Evolutionary conservation across 2,797 vertebrate species (phyloP), one percentile per base, ranked within the genome.

Genomic region (Podarcis lilfordi): DNA sequence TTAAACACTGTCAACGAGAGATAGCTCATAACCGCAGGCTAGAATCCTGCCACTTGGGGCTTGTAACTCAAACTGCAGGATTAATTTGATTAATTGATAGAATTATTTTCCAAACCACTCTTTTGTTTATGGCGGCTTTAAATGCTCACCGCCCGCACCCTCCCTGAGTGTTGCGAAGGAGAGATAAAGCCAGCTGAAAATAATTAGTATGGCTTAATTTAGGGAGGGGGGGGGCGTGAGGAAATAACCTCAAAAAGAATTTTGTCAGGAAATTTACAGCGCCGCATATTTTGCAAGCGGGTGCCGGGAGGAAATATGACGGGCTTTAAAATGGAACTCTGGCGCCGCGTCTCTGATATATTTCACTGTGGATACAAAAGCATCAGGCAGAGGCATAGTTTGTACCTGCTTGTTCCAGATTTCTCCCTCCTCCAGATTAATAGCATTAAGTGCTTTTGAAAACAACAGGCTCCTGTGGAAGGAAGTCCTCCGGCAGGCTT

Each of bases 41-140:
- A 55, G 93, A 94, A 96, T 95, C 95, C 89, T 89, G 94, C 93
- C 96, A 96, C 95, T 96, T 94, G 95, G 96, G 96, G 94, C 96
- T 96, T 96, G 96, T 97, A 96, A 97, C 95, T 95, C 94, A 96
- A 95, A 96, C 94, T 92, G 94, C 94, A 92, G 92, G 95, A 95
- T 96, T 96, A 96, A 96, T 96, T 96, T 96, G 96, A 96, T 96
- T 96, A 96, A 96, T 96, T 95, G 96, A 96, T 96, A 97, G 95
- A 96, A 96, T 96, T 96, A 93, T 96, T 96, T 96, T 94, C 96
- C 93, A 92, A 94, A 95, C 95, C 93, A 90, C 94, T 90, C 96
- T 93, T 96, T 95, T 95, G 95, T 96, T 96, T 96, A 94, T 92
- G 91, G 91, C 94, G 80, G 90, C 92, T 96, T 94, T 91, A 93